Conservation (phyloP, 2,888 invertebrate species). For the Heteropelma amictum region DNA sequence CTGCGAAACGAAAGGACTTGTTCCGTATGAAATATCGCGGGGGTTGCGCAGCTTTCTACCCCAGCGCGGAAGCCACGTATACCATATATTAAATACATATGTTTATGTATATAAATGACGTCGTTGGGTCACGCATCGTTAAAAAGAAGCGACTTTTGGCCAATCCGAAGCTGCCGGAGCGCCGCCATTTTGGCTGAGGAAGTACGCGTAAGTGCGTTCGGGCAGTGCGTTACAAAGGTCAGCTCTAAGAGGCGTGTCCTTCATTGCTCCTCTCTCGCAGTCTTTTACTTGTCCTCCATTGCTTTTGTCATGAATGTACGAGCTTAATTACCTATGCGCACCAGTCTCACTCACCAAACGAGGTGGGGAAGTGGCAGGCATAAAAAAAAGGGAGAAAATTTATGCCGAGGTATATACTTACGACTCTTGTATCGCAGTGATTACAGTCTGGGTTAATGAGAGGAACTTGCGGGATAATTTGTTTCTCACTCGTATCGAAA, state of each 20-base stretch:
- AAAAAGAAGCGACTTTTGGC: constrained; percentile 40
- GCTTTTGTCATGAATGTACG: constrained; percentile 28
- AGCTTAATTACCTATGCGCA: constrained; percentile 54
- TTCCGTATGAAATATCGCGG: neutral
- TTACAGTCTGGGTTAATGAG: constrained; percentile 1
- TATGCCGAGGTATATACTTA: neutral
- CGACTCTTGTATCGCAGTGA: neutral
- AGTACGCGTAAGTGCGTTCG: constrained; percentile 52
- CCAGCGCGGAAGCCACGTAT: no score
- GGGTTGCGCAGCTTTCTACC: neutral
- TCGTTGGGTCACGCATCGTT: constrained; percentile 54
- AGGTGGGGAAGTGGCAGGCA: constrained; percentile 27
- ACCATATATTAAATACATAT: constrained; percentile 2
- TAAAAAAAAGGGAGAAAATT: constrained; percentile 3
- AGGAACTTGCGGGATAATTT: constrained; percentile 12
- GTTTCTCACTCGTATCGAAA: neutral
- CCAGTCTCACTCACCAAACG: constrained; percentile 33
- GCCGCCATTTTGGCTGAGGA: constrained; percentile 64
- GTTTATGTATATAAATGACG: constrained; percentile 28
- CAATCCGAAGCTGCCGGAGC: constrained; percentile 52
- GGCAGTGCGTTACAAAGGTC: constrained; percentile 48
- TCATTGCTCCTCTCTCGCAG: neutral
- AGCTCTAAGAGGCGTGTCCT: constrained; percentile 55
- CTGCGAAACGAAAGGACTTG: neutral
- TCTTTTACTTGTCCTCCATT: constrained; percentile 3